Conservation (phyloP, 2,113 vertebrate genomes). For the Rhinichthys klamathensis region DNA sequence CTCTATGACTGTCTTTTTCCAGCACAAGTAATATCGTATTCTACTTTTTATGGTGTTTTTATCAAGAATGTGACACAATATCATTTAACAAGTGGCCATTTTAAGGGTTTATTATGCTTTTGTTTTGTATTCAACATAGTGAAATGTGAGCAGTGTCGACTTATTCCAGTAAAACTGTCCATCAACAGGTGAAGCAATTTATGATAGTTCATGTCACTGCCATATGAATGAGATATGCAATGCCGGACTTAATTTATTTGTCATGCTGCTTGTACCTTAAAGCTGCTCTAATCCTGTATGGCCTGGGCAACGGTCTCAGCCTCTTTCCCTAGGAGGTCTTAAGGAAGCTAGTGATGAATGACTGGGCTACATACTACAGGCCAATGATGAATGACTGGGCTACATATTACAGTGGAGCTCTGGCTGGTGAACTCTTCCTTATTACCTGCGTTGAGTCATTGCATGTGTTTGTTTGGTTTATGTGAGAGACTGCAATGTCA, state of each 20-base stretch:
- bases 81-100: not conserved
- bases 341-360: slow-evolving; percentile 29
- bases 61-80: not conserved
- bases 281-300: slow-evolving; percentile 33
- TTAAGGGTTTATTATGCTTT: not conserved
- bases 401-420: slow-evolving; percentile 16
- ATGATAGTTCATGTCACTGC: slow-evolving; percentile 23
- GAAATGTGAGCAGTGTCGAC: not conserved
- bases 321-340: slow-evolving; percentile 36
- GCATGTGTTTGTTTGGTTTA: slow-evolving; percentile 41
- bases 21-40: not conserved
- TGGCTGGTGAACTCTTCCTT: slow-evolving; percentile 6
- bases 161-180: slow-evolving; percentile 1
- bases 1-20: not conserved
- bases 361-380: slow-evolving; percentile 6
- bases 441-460: slow-evolving; percentile 29
- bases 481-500: slow-evolving; percentile 1
- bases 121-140: not conserved
- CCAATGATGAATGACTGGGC: slow-evolving; percentile 29
- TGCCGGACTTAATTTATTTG: slow-evolving; percentile 12
- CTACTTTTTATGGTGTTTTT: not conserved
- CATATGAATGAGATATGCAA: slow-evolving; percentile 19
- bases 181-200: slow-evolving; percentile 36
- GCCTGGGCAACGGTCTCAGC: slow-evolving; percentile 29
- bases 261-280: slow-evolving; percentile 34